Base-by-base conservation (phyloP, 92 coral and sea anemone species). In the Paragorgia papillata region DNA sequence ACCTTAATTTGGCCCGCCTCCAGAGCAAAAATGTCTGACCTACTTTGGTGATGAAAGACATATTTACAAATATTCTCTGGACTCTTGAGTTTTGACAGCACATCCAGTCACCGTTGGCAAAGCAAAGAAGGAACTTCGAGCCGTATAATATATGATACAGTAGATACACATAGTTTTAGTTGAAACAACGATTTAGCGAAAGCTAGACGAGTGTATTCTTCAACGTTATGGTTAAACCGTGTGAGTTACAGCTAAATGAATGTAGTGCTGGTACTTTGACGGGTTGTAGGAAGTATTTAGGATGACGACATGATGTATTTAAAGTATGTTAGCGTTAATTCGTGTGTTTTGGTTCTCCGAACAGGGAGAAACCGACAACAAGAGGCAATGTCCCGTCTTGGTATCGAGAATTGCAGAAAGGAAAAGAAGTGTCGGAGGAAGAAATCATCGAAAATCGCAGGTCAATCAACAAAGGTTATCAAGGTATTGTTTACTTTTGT, bases 341-440 rank as follows among this genome's bases (percentile, higher is more conserved):
- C n/a, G n/a, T n/a, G n/a, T n/a, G n/a, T n/a, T n/a, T n/a, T n/a
- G n/a, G n/a, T n/a, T n/a, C n/a, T n/a, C n/a, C n/a, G 2, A 53
- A 51, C 76, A 82, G 86, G 81, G 86, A 82, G 69, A 67, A 32
- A 46, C 46, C 64, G 65, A 46, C 55, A 27, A 44, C 83, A 4
- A 83, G 91, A 32, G 88, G 77, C 14, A 58, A 84, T 31, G 93
- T 90, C 19, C 97, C 97, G 13, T 84, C 94, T 0, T 93, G 97
- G 97, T 93, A 93, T 74, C 87, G 78, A 71, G 97, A 93, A 12
- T 79, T 93, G 75, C 89, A 91, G 73, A 81, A 80, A 48, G 97
- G 97, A 5, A 87, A 78, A 15, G 87, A 88, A 14, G 90, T 92
- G 0, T 89, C 96, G 1, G 80, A 82, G 76, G 75, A 89, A 57